phyloP scores from a whole-genome alignment of 2,113 vertebrate genomes.

The Paramormyrops kingsleyae region DNA sequence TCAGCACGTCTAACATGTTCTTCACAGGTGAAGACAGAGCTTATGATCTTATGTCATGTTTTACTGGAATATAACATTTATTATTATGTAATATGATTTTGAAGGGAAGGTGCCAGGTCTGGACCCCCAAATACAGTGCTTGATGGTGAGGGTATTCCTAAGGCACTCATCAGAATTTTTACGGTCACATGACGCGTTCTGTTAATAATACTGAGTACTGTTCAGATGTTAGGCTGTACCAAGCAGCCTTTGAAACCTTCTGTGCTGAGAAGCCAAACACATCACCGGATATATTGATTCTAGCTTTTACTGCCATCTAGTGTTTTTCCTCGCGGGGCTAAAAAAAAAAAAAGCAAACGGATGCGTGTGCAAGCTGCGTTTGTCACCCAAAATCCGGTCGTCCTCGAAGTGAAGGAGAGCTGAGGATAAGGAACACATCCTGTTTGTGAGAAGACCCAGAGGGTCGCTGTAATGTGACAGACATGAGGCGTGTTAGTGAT shows the following conservation, averaged over 20 bases:
- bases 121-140: not conserved
- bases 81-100: not conserved
- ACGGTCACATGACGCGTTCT: not conserved
- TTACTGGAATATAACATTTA: not conserved
- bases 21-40: not conserved
- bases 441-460: not conserved
- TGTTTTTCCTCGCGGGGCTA: conserved; percentile 32
- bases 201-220: not conserved
- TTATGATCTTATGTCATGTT: not conserved
- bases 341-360: not conserved
- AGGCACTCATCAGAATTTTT: not conserved
- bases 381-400: not conserved
- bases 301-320: conserved; percentile 66
- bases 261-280: not conserved
- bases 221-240: not conserved
- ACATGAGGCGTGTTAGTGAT: not conserved
- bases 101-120: not conserved
- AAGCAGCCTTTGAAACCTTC: not conserved
- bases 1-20: not conserved
- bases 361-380: not conserved
- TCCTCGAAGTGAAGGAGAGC: not conserved
- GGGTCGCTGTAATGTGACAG: not conserved
- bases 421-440: not conserved
- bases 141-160: not conserved
- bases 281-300: conserved; percentile 46